Evolutionary conservation across 2,113 vertebrate species (phyloP).

Genomic region (Camelus dromedarius): DNA sequence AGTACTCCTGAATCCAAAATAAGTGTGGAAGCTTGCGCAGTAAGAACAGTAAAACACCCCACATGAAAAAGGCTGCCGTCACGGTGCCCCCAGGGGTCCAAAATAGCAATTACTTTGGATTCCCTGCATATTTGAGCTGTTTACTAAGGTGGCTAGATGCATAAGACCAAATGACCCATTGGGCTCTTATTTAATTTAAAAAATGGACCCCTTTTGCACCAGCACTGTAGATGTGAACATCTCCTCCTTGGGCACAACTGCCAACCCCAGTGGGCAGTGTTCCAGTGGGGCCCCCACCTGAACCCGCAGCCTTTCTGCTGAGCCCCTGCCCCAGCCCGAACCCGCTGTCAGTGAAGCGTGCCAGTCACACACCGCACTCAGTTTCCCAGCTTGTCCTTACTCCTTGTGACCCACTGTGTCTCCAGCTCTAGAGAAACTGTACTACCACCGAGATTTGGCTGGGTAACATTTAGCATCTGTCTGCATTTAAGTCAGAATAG

Average conservation of each 20-base stretch:
- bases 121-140: background rate
- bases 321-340: background rate
- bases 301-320: background rate
- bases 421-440: background rate
- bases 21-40: background rate
- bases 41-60: background rate
- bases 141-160: background rate
- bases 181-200: background rate
- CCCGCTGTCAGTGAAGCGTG: background rate
- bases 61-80: background rate
- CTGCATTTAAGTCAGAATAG: slow-evolving; percentile 53
- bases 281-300: background rate
- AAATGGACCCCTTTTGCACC: background rate
- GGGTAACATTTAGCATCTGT: background rate
- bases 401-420: slow-evolving; percentile 31
- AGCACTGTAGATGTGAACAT: background rate
- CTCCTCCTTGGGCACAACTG: background rate
- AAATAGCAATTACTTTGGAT: background rate
- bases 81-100: background rate
- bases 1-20: background rate
- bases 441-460: slow-evolving; percentile 1
- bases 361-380: background rate
- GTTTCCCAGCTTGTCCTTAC: background rate
- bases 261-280: background rate
- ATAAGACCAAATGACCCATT: background rate